phyloP scores from a whole-genome alignment of 2,888 invertebrate genomes.

The Oasisia sp. region DNA sequence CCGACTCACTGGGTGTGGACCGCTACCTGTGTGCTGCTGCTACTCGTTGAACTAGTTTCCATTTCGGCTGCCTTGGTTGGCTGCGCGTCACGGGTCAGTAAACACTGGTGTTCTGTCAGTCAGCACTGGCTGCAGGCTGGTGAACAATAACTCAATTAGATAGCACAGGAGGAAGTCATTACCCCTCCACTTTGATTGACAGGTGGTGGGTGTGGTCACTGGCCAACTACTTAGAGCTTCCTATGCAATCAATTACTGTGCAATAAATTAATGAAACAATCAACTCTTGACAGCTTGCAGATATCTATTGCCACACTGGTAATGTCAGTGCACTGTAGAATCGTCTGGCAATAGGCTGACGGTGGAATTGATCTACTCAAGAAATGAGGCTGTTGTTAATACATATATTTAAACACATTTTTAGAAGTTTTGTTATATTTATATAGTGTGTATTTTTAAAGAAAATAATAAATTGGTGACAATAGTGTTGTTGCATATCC shows the following conservation, averaged over 20 bases:
- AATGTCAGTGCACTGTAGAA: neutral
- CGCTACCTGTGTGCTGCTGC: neutral
- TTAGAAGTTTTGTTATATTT: no score
- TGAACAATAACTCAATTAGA: slow-evolving; percentile 17
- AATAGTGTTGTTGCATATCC: no score
- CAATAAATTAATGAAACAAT: slow-evolving; percentile 13
- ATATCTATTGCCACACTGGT: neutral
- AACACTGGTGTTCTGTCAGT: neutral
- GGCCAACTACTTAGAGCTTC: neutral
- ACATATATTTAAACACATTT: no score
- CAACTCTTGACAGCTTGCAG: neutral
- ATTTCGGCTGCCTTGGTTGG: neutral
- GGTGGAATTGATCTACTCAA: no score
- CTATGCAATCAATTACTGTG: neutral
- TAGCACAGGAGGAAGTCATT: neutral
- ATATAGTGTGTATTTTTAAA: no score
- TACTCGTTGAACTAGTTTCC: neutral
- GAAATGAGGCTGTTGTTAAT: no score
- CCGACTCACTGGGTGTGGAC: neutral
- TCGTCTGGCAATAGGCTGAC: neutral
- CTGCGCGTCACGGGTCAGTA: neutral
- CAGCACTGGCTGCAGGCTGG: neutral
- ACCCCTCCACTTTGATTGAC: neutral
- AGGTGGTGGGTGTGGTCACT: neutral
- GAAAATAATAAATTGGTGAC: no score